Evolutionary conservation across 2,888 invertebrate genomes (phyloP), one percentile per base, ranked within the genome.

Genomic region (Pogonocherus hispidulus): DNA sequence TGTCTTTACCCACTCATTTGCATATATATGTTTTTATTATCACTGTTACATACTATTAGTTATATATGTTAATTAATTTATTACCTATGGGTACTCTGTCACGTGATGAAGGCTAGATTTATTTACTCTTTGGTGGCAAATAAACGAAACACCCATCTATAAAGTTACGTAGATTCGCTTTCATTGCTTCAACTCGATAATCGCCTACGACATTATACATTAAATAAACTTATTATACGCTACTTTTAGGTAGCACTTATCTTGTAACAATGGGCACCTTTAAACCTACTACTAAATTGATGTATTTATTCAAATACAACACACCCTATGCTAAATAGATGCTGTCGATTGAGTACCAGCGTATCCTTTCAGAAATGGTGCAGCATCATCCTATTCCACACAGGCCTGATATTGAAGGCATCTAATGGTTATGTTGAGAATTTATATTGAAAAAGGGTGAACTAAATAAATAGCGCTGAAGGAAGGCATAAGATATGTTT

Each of bases 171-270:
- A 70, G 66, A 62, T 72, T 69, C 70, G 67, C 64, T 69, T 63
- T 68, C 35, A 44, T 52, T 44, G n/a, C n/a, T 32, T 59, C 57
- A 23, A 46, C 14, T 63, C 59, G 49, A 63, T 59, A 59, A 66
- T 72, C 66, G 72, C 70, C 72, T 70, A 72, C 77, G 68, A 72
- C 69, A 71, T 62, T 63, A 68, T 63, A 72, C 70, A 65, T 72
- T 76, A 75, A 78, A 76, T 75, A 76, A 76, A 78, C 77, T 74
- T 75, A 78, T 79, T 76, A 74, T 76, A 76, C 76, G 77, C 77
- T 75, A 79, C 78, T 81, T 80, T 80, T 76, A 80, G 81, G 81
- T 81, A 81, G 81, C 81, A 78, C 80, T 79, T 75, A 75, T 77
- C 75, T 72, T 72, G 74, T 72, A 81, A 81, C 81, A 81, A 81